Base-by-base conservation (phyloP, 2,797 vertebrate species). In the Sebastes flavidus region DNA sequence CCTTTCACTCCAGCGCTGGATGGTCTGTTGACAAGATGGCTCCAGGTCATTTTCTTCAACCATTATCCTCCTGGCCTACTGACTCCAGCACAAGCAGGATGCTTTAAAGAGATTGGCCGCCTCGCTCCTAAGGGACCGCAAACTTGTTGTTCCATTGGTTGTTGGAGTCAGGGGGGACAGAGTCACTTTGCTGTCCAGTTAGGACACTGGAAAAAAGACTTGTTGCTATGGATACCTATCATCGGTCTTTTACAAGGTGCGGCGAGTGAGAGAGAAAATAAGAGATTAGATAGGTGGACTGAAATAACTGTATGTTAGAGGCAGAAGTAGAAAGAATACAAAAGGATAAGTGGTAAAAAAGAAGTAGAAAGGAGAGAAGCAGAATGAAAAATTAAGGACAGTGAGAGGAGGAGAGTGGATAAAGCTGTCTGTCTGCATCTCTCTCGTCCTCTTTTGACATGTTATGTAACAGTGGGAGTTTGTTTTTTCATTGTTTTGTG, bases 141-240 rank as follows among this genome's bases (percentile, higher is more conserved):
- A 25, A 85, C 74, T 74, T 77, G 56, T 58, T 63, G 61, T 86
- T 71, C 71, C 52, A 84, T 82, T 90, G 82, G 81, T 67, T 80
- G 72, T 72, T 61, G 22, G n/a, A 66, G 71, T 87, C 46, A 2
- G 36, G 61, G 80, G 80, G 75, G 85, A 85, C 42, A 42, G 60
- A 81, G 78, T 80, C 46, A 72, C 80, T 90, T 84, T 66, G 63
- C 78, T 66, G 65, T 85, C 78, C 71, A 81, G 70, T 86, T 73
- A 78, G 65, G 78, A 87, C 69, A 77, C 67, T 38, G 54, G 56
- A 69, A 77, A 81, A 75, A 81, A 87, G 3, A 80, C 66, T 36
- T 70, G 88, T 93, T 93, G 84, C 91, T 90, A 87, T 38, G 83
- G 88, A 92, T 80, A 94, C 85, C 68, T 59, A 73, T 72, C 72